These are phyloP conservation scores for Eucidaris tribuloides DNA, from an alignment of 35 echinoderm and acorn worm genomes.

Conservation along the genomic window DNA sequence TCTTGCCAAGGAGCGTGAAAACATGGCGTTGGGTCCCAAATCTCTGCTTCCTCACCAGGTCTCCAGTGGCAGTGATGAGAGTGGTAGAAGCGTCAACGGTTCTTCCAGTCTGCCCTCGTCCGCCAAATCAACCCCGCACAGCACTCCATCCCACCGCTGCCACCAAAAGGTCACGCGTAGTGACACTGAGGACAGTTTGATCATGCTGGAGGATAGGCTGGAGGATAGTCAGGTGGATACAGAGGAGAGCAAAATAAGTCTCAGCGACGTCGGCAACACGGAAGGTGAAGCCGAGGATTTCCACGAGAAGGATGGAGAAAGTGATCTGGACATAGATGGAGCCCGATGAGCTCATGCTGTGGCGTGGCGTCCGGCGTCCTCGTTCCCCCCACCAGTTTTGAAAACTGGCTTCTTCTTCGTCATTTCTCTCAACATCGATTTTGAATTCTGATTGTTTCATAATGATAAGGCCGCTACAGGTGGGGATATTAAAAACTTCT, in stretches of 20 bases:
- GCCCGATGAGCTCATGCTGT: too few species aligned
- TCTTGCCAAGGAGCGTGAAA: slow-evolving; percentile 32
- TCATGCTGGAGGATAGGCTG: background rate
- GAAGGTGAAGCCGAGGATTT: too few species aligned
- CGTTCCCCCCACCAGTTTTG: too few species aligned
- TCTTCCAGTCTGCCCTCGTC: background rate
- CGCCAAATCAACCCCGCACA: background rate
- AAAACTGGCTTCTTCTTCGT: too few species aligned
- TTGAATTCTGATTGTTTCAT: too few species aligned
- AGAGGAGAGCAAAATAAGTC: background rate
- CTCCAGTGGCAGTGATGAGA: slow-evolving; percentile 32
- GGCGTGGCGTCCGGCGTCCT: too few species aligned
- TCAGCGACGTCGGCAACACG: background rate
- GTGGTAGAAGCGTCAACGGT: background rate
- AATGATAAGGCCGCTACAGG: too few species aligned
- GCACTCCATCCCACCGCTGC: background rate
- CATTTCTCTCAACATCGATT: too few species aligned
- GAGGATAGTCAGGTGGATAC: background rate
- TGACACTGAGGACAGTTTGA: background rate
- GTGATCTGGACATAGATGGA: too few species aligned
- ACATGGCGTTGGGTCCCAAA: slow-evolving; percentile 25
- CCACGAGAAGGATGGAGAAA: too few species aligned
- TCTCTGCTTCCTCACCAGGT: slow-evolving; percentile 43
- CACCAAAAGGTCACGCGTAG: background rate
- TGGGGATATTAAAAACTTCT: too few species aligned